Conservation (phyloP, 2,113 vertebrate genomes). For the Chaetops frenatus region DNA sequence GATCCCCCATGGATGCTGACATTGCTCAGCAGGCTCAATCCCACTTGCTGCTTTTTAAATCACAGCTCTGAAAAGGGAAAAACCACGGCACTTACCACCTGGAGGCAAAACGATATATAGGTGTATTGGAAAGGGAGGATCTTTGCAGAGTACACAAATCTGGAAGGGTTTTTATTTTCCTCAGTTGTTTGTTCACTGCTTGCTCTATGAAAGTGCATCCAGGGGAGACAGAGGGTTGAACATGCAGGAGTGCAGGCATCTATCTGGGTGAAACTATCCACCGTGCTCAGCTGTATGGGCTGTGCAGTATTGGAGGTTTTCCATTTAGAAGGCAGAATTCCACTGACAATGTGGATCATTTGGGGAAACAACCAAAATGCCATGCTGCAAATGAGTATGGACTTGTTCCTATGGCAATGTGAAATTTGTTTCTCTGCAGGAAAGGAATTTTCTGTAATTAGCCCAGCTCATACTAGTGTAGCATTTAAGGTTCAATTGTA, state of each 20-base stretch:
- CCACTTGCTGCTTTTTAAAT: background rate
- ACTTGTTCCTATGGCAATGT: background rate
- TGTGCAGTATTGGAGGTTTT: background rate
- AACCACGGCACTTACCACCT: background rate
- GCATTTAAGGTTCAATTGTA: background rate
- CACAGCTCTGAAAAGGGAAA: background rate
- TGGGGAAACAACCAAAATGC: background rate
- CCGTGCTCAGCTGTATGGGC: background rate
- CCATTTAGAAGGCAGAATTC: background rate
- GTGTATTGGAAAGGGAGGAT: background rate
- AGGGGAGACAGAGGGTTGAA: background rate
- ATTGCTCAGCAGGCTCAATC: background rate
- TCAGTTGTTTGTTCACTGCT: background rate
- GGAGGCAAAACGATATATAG: fast-evolving
- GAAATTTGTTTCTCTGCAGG: background rate
- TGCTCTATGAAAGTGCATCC: background rate
- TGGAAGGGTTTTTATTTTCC: background rate
- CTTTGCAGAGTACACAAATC: background rate
- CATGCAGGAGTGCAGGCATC: background rate
- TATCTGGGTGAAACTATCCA: background rate
- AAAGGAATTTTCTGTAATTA: background rate
- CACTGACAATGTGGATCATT: background rate
- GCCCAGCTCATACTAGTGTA: background rate
- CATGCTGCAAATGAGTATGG: background rate
- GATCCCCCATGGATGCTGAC: background rate